A percentile compares a stretch with the other conserved stretches of the same genome.
These are phyloP conservation scores for Polymixis lichenea DNA, from an alignment of 2,888 invertebrate species.

Conservation along the genomic window DNA sequence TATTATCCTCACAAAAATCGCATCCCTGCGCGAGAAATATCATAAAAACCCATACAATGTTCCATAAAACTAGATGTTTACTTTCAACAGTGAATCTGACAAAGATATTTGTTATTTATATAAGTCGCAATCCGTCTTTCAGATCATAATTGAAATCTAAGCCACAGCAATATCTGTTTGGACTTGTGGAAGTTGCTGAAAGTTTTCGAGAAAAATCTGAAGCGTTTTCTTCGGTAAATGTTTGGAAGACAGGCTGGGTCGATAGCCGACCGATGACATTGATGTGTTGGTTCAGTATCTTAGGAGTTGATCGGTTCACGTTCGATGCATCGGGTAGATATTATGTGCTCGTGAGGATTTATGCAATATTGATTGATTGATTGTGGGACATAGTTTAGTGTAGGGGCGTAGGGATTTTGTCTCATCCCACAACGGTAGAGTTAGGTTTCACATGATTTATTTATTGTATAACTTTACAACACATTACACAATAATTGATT, in stretches of 20 bases:
- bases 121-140: slow-evolving; percentile 52
- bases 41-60: slow-evolving; percentile 33
- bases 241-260: slow-evolving; percentile 4
- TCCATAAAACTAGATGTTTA: slow-evolving; percentile 39
- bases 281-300: slow-evolving; percentile 24
- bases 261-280: slow-evolving; percentile 14
- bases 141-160: slow-evolving; percentile 70
- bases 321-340: slow-evolving; percentile 5
- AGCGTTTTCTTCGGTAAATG: slow-evolving; percentile 27
- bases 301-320: slow-evolving; percentile 14
- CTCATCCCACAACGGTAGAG: background rate
- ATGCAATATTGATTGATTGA: background rate
- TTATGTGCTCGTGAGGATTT: background rate
- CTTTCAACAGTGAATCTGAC: slow-evolving; percentile 37
- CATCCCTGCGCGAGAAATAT: slow-evolving; percentile 31
- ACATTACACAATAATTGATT: background rate
- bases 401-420: background rate
- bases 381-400: slow-evolving; percentile 2
- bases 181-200: slow-evolving; percentile 30
- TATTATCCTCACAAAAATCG: slow-evolving; percentile 42
- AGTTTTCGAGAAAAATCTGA: slow-evolving; percentile 37
- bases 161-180: slow-evolving; percentile 38
- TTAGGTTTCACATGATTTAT: background rate
- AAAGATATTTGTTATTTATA: slow-evolving; percentile 59
- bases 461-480: background rate